A percentile compares a stretch with the other conserved stretches of the same genome.
Evolutionary conservation across 37 sponge, comb jelly and placozoan species (phyloP).

Genomic region (Spongia lamella): DNA sequence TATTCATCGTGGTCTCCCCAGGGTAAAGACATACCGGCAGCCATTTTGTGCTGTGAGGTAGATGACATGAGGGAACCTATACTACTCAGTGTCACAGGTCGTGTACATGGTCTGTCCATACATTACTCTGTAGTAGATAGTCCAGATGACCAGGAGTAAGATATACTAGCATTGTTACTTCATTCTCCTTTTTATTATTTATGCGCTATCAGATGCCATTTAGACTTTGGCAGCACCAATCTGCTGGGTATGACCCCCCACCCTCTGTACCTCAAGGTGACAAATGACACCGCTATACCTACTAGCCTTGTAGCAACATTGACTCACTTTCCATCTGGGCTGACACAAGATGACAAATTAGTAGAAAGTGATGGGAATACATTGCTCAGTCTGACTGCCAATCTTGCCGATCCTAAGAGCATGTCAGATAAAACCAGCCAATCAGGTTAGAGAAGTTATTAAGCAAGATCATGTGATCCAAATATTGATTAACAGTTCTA

Average conservation of each 20-base stretch:
- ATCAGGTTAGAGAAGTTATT: constrained; percentile 25
- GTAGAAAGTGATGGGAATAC: neutral
- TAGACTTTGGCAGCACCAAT: constrained; percentile 58
- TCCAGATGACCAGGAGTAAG: neutral
- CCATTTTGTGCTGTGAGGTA: constrained; percentile 31
- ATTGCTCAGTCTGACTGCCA: constrained; percentile 38
- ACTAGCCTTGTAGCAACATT: constrained; percentile 28
- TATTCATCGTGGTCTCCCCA: neutral
- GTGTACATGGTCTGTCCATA: constrained; percentile 55
- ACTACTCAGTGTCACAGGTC: constrained; percentile 38
- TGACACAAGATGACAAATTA: neutral
- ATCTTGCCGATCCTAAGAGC: constrained; percentile 45
- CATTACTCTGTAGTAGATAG: constrained; percentile 23
- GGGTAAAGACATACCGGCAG: neutral
- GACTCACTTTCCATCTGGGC: constrained; percentile 42
- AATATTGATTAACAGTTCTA: neutral
- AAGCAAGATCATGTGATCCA: neutral
- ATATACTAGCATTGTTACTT: neutral
- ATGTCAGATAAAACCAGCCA: constrained; percentile 27
- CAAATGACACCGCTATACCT: constrained; percentile 61
- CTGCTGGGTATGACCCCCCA: constrained; percentile 22
- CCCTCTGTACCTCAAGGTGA: constrained; percentile 32
- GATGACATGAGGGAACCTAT: constrained; percentile 49
- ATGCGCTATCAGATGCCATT: neutral
- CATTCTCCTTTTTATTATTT: no score